Evolutionary conservation across 2,797 vertebrate species (phyloP), one percentile per base, ranked within the genome.

Genomic region (Peromyscus melanophrys): DNA sequence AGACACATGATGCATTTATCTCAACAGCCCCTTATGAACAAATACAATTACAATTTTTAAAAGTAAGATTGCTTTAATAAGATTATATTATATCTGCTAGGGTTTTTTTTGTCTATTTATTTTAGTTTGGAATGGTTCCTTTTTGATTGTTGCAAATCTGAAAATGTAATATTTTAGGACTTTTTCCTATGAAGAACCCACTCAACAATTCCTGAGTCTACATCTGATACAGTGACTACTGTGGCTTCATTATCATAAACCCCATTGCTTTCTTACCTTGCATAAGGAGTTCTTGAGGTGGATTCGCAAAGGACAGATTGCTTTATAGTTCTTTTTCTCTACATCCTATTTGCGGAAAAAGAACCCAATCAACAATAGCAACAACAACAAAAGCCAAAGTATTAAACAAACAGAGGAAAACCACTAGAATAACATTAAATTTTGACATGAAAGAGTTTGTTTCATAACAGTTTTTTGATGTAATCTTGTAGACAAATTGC

Each of bases 251-350:
- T 97, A 97, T 95, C 73, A 96, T 92, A 93, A 96, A 98, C 75
- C 94, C 96, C 90, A 95, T 92, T 97, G 92, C 97, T 98, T 98
- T 96, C 89, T 98, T 94, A 95, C 89, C 11, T 8, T 78, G 94
- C 97, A 98, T 96, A 97, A 97, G 96, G 98, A 90, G 80, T 97
- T 97, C 95, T 96, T 97, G 96, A 98, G 95, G 84, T 92, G 97
- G 97, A 97, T 94, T 98, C 92, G 67, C 97, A 98, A 98, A 97
- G 90, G 98, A 97, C 80, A 96, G 89, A 46, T 97, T 96, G 96
- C 97, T 97, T 97, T 92, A 95, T 96, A 97, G 96, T 97, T 98
- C 82, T 97, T 98, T 65, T 98, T 97, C 86, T 92, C 90, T 95
- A 84, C 71, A 95, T 90, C 89, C 77, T 83, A 55, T 95, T 98